These are phyloP conservation scores for Luscinia megarhynchos DNA, from an alignment of 2,797 vertebrate genomes.

Conservation along the genomic window DNA sequence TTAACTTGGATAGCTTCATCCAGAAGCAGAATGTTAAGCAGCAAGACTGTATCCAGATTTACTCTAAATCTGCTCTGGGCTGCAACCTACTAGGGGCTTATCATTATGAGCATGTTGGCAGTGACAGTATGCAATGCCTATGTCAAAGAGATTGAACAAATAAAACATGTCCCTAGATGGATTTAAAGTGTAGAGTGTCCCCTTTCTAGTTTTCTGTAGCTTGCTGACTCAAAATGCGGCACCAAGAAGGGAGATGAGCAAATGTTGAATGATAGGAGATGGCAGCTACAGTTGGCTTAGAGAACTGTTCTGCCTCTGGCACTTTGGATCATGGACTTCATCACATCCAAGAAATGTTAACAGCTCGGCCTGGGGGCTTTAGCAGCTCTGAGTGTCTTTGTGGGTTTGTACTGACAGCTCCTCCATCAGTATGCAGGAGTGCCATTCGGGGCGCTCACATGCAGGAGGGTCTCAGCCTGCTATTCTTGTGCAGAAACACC, in stretches of 20 bases:
- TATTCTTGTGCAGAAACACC: slow-evolving; percentile 56
- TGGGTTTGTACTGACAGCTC: slow-evolving; percentile 67
- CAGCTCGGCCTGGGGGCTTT: slow-evolving; percentile 61
- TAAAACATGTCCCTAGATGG: background rate
- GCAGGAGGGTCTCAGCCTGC: slow-evolving; percentile 50
- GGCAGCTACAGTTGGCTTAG: slow-evolving; percentile 61
- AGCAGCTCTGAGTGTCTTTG: slow-evolving; percentile 47
- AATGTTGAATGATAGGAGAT: slow-evolving; percentile 40
- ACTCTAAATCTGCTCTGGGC: background rate
- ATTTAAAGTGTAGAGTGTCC: slow-evolving; percentile 20
- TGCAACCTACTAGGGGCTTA: background rate
- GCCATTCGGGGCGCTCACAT: slow-evolving; percentile 30
- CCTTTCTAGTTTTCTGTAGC: slow-evolving; percentile 14
- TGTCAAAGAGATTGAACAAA: background rate
- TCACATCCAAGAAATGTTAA: slow-evolving; percentile 66
- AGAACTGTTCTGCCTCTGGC: slow-evolving; percentile 57
- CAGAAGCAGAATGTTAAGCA: background rate
- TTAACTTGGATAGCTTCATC: background rate
- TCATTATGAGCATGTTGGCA: background rate
- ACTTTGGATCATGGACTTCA: slow-evolving; percentile 64
- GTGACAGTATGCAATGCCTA: background rate
- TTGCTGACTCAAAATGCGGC: background rate
- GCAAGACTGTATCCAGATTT: background rate
- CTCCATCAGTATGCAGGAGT: background rate
- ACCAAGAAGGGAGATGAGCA: slow-evolving; percentile 42